These are phyloP conservation scores for Pipistrellus pipistrellus DNA, from an alignment of 2,797 vertebrate genomes.

Conservation along the genomic window DNA sequence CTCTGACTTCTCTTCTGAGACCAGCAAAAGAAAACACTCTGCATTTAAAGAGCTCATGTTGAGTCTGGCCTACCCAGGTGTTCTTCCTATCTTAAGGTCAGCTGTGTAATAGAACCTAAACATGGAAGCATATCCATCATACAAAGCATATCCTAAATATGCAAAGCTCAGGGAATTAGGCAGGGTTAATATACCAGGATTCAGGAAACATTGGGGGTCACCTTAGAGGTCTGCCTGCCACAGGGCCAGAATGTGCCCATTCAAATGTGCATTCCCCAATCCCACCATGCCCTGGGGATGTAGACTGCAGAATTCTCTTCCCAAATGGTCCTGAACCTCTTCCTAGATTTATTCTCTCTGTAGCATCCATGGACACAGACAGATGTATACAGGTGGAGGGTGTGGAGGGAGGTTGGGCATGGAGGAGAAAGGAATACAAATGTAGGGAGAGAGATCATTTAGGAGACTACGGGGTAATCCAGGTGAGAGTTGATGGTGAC, in stretches of 20 bases:
- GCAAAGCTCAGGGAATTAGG: background rate
- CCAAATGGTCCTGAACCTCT: background rate
- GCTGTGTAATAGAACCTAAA: background rate
- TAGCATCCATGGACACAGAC: background rate
- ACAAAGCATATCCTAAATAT: background rate
- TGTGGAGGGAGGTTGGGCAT: background rate
- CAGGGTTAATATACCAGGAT: background rate
- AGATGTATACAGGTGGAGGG: background rate
- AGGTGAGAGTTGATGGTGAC: background rate
- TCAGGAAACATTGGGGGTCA: background rate
- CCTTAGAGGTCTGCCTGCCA: background rate
- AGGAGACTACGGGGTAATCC: background rate
- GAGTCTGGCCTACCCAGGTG: background rate
- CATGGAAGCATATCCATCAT: background rate
- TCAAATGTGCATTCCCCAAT: background rate
- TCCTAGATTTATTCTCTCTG: background rate
- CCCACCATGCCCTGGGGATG: background rate
- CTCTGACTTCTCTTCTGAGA: background rate
- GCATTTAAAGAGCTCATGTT: background rate
- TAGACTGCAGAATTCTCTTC: background rate
- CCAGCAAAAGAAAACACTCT: background rate
- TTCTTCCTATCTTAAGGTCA: background rate
- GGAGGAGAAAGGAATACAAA: background rate
- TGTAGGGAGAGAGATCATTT: background rate
- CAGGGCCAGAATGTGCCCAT: background rate